Evolutionary conservation across 2,113 vertebrate genomes (phyloP), one percentile per base, ranked within the genome.

Genomic region (Tricholaema leucomelas): DNA sequence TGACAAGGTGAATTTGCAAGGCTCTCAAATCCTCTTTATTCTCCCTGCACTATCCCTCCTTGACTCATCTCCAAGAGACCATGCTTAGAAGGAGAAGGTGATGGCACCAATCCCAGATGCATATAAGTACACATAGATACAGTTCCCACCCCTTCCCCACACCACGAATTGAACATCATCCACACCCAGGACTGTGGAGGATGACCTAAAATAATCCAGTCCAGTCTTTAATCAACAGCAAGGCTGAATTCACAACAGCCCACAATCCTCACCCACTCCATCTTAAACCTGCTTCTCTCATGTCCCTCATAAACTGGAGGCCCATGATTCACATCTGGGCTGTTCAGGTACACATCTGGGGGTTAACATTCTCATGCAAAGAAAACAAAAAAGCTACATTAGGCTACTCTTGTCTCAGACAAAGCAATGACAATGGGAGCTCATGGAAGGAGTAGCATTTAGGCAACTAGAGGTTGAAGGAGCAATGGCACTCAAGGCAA

Each of bases 11-110:
- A 71, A 87, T 87, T 80, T 93, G 64, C 92, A 93, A 92, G 91
- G 33, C 71, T 88, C 77, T 79, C 31, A 87, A 74, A 93, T 94
- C 87, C 56, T 94, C 87, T 92, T 94, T 71, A 88, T 85, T 89
- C 78, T 88, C 3, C 0, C 77, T 75, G 38, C 70, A 64, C 63
- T 69, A 13, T 48, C 74, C 70, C 75, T 93, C 58, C 67, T 84
- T 59, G 86, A 88, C 71, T 85, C 88, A 59, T 70, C 86, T 91
- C 78, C 94, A 76, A 33, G 70, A 59, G 12, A 24, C 52, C 18
- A 3, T 95, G 64, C 46, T 72, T 24, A 73, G 81, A 40, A 82
- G 14, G 14, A 85, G 67, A 80, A 58, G 70, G 81, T 92, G 89
- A 50, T 77, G 67, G 81, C 42, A 31, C 30, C 81, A 54, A 40